Base-by-base conservation (phyloP, 2,888 invertebrate species). In the Xanthia togata region DNA sequence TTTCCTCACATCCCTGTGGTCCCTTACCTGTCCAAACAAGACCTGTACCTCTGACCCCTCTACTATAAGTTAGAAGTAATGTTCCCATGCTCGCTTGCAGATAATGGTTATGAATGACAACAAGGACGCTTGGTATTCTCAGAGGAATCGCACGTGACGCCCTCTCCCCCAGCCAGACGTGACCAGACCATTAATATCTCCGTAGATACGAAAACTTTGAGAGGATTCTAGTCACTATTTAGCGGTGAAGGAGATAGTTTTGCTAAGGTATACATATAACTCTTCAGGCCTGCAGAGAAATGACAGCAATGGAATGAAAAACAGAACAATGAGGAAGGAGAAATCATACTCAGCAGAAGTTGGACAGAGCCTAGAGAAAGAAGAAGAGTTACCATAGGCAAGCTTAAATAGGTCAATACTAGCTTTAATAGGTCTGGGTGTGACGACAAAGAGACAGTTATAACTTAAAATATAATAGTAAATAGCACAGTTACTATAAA, bases 101-200 rank as follows among this genome's bases (percentile, higher is more conserved):
- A 80, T 73, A 82, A 77, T 84, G 79, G 84, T 78, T 84, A 86
- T 86, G 82, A 86, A 86, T 86, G 84, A 86, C 87, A 86, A 86
- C 63, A 80, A 77, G 76, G 59, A 73, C 76, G 69, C 55, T 86
- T 79, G 70, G 80, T 76, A 84, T 86, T 82, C 80, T 78, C 73
- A 74, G 47, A 60, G 63, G 73, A 71, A 72, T 47, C 31, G 79
- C 67, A 83, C 86, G 85, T 84, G 77, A 84, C 35, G 71, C 44
- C 60, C 59, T 44, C 60, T 65, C 81, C 47, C 73, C 44, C 35
- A 63, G 41, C 6, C 47, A 44, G 57, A 86, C 85, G 85, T 85
- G 85, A 82, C 79, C 62, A 63, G 84, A 81, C 50, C 78, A 72
- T 73, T 74, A 74, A 84, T 81, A 53, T 63, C 17, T 31, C n/a